A percentile compares a stretch with the other conserved stretches of the same genome.
Evolutionary conservation across 2,113 vertebrate genomes (phyloP).

Genomic region (Tenrec ecaudatus): DNA sequence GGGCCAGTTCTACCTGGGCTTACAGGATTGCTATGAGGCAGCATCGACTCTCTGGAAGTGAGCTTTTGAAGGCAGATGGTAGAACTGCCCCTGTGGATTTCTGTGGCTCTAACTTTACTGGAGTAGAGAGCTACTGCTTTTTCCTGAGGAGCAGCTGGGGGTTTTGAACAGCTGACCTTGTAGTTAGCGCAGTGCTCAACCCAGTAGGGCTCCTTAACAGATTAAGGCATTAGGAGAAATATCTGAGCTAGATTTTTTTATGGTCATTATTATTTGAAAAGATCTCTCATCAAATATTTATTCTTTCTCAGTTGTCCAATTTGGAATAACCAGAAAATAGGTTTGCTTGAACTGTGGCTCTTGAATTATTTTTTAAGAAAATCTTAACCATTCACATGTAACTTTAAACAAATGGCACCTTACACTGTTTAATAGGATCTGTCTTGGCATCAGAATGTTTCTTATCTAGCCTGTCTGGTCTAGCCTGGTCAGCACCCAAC

Average conservation of each 20-base stretch:
- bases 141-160: too few species aligned
- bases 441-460: conserved; percentile 37
- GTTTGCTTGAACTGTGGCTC: background rate
- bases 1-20: too few species aligned
- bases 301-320: conserved; percentile 20
- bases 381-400: background rate
- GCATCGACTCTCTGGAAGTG: too few species aligned
- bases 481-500: too few species aligned
- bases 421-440: conserved; percentile 34
- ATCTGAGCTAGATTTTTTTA: conserved; percentile 33
- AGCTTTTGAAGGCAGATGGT: too few species aligned
- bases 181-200: too few species aligned
- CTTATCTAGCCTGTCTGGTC: background rate
- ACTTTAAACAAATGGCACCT: conserved; percentile 22
- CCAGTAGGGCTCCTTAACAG: too few species aligned
- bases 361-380: background rate
- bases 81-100: too few species aligned
- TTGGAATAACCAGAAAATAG: conserved; percentile 46
- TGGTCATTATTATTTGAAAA: conserved; percentile 58
- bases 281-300: conserved; percentile 12
- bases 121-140: too few species aligned
- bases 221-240: background rate
- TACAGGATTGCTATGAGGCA: too few species aligned
- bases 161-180: too few species aligned
- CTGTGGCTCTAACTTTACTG: too few species aligned